Base-by-base conservation (phyloP, 2,888 invertebrate species). In the Amphipyra berbera region DNA sequence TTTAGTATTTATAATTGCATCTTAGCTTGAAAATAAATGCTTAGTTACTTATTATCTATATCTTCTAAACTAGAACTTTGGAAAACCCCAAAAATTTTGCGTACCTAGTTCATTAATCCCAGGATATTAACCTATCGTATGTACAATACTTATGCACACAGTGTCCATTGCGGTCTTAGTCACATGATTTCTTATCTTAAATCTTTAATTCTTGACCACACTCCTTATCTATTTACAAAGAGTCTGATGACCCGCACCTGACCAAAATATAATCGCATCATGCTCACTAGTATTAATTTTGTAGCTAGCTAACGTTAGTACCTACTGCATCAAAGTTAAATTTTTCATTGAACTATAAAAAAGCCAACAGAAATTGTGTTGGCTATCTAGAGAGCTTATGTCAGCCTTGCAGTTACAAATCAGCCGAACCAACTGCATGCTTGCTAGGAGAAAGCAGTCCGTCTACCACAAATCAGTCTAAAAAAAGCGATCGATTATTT, bases 191-290 rank as follows among this genome's bases (percentile, higher is more conserved):
- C 65, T 74, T 78, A 78, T 76, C 80, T 76, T 30, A 49, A 64
- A 63, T 48, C 69, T 59, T 68, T 71, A 71, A 78, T 59, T 61
- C 69, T 61, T 63, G 59, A 63, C 55, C 68, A 62, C 53, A 78
- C 65, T 37, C 40, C 3, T 10, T 3, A n/a, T 37, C 8, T 61
- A 40, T 73, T 71, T 61, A 27, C 52, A 58, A 47, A 37, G 42
- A 54, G 62, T 62, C 3, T 70, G 33, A 61, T 59, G 53, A 68
- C 45, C 59, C 12, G n/a, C 8, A 13, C 37, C 21, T 27, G 33
- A 1, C 37, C 2, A 21, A 21, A 42, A 27, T 3, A 33, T 37
- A 41, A 2, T 21, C 2, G 2, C 21, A 21, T 35, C 7, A 4
- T 12, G 13, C 6, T n/a, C 13, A 15, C 13, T 14, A 6, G 8